Base-by-base conservation (phyloP, 2,888 invertebrate species). In the Nemotelus pantherinus region DNA sequence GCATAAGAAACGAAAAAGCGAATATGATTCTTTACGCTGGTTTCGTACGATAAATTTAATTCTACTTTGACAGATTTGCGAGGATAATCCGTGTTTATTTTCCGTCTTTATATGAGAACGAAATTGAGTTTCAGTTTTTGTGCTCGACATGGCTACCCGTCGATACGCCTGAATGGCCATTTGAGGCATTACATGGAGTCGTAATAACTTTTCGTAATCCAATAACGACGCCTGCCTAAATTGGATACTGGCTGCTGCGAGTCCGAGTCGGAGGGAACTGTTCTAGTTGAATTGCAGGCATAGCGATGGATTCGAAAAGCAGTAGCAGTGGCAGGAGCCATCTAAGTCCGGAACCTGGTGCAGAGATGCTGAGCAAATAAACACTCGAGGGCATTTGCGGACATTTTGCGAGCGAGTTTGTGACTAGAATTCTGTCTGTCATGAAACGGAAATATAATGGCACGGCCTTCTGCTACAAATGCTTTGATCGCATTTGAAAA, bases 191-290 rank as follows among this genome's bases (percentile, higher is more conserved):
- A 63, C 74, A 74, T 76, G 65, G 63, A 72, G 47, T 72, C 77
- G 78, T 78, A 78, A 78, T 78, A 78, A 78, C 78, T 78, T 78
- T 78, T 72, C 77, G 72, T 78, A 78, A 78, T 78, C 78, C 78
- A 78, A 78, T 78, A 78, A 78, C 65, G 67, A 65, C 77, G 76
- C 72, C 70, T 65, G 77, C 74, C 78, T 71, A 77, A 78, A 78
- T 78, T 78, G 78, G 78, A 78, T 77, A n/a, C 57, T 63, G 58
- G 53, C 67, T 76, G 70, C 76, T 76, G 64, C 67, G 72, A 58
- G 39, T 63, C 25, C n/a, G 41, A 65, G 63, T 60, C 44, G 70
- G 55, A 47, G 41, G 10, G 74, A 60, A 63, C 63, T 39, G 74
- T 50, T 63, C 48, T 48, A 74, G 63, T 72, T 57, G 4, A n/a